Evolutionary conservation across 1,140 invertebrate species (phyloP).

Genomic region (Leptestheria dahalacensis): DNA sequence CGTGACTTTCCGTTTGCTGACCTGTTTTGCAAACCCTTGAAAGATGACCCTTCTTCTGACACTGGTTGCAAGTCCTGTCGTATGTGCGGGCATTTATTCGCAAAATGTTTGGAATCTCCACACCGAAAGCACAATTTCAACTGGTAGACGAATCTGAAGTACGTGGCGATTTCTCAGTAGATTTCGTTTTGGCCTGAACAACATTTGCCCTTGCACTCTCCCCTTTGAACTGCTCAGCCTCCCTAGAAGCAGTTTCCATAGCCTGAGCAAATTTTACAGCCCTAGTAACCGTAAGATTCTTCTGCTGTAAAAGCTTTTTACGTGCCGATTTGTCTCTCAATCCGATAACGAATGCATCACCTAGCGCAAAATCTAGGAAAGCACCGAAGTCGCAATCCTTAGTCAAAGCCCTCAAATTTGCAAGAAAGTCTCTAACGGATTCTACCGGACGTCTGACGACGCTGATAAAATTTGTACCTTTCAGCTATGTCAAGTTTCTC

Average conservation of each 20-base stretch:
- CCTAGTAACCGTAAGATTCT: no score
- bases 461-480: no score
- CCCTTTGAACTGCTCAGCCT: no score
- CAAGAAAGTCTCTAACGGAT: conserved; percentile 5
- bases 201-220: no score
- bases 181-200: no score
- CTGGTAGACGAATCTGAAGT: no score
- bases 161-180: no score
- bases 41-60: conserved; percentile 14
- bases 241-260: no score
- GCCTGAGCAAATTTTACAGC: no score
- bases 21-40: conserved; percentile 5
- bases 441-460: conserved; percentile 2
- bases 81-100: conserved; percentile 2
- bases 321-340: no score
- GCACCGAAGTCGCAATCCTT: neutral
- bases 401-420: neutral
- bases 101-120: conserved; percentile 2
- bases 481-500: conserved; percentile 11
- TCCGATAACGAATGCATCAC: conserved; percentile 4
- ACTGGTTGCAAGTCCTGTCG: conserved; percentile 8
- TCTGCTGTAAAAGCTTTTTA: no score
- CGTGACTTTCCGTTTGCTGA: no score
- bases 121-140: conserved; percentile 14
- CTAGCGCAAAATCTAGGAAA: neutral